phyloP scores from a whole-genome alignment of 2,113 vertebrate genomes.

The Ciconia maguari region DNA sequence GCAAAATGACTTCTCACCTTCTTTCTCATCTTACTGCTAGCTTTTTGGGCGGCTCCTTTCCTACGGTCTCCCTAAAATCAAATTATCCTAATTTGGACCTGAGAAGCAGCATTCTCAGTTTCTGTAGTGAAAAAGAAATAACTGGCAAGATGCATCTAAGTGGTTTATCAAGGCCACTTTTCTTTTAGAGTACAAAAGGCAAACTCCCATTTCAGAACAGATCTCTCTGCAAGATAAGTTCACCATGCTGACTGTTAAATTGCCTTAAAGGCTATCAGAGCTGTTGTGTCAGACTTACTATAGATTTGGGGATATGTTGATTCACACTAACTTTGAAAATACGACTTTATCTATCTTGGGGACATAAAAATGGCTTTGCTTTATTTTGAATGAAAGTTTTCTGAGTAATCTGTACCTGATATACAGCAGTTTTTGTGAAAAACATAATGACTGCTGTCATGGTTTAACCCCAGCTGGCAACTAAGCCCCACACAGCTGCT shows the following conservation, averaged over 20 bases:
- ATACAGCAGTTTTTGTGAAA: neutral
- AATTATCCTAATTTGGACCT: neutral
- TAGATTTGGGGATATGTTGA: neutral
- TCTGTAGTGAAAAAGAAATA: neutral
- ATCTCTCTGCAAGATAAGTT: neutral
- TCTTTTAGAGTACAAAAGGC: neutral
- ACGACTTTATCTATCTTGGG: neutral
- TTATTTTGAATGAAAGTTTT: neutral
- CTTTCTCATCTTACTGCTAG: neutral
- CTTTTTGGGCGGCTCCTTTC: neutral
- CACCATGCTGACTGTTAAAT: neutral
- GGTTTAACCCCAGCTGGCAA: too few relatives aligned
- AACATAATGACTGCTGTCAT: neutral
- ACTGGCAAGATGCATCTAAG: neutral
- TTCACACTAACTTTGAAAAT: neutral
- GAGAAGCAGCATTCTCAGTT: neutral
- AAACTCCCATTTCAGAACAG: neutral
- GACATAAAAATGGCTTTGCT: neutral
- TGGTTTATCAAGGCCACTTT: neutral
- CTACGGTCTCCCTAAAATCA: neutral
- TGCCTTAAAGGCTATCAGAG: neutral
- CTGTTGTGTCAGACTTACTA: neutral
- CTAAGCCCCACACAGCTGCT: too few relatives aligned
- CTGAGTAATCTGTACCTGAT: neutral
- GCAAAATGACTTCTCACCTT: neutral